Base-by-base conservation (phyloP, 2,113 vertebrate species). In the Cyprinodon brontotheroides region DNA sequence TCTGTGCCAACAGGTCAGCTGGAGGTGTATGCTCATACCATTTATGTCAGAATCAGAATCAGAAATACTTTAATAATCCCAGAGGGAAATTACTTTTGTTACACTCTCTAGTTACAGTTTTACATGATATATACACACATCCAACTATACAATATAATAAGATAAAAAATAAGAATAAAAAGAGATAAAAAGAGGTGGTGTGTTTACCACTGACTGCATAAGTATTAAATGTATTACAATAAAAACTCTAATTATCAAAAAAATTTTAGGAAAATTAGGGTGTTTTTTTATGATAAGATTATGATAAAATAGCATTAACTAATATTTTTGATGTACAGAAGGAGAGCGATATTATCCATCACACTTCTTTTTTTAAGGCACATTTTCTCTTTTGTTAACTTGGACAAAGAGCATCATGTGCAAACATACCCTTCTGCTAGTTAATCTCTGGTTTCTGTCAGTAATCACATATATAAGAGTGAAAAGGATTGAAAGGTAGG, bases 381-480 rank as follows among this genome's bases (percentile, higher is more conserved):
- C 38, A 87, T 78, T 82, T 79, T 83, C 89, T 84, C 89, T 82
- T 81, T 79, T 84, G 68, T 87, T 81, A 84, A 79, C 74, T 86
- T 78, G 72, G 80, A 87, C 87, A 78, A 86, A 88, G 82, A 80
- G 87, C 86, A 86, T 85, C 59, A 13, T 69, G 83, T 77, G 82
- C 84, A 91, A 89, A 90, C 83, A 88, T 81, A 86, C 63, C 79
- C 79, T 65, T 65, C 86, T 75, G 85, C 88, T 88, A 88, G 68
- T 88, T 91, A 80, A 93, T 92, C 89, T 93, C 78, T 9, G 48
- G 65, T 81, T 39, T 70, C 88, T 89, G 89, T 92, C 83, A 88
- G 89, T 93, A 89, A 91, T 90, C 88, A 79, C 87, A 89, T 81
- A 86, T 68, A 86, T 85, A 83, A 67, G 81, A 87, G 81, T 74